Conservation (phyloP, 1,140 invertebrate genomes). For the Cecropterus lyciades region DNA sequence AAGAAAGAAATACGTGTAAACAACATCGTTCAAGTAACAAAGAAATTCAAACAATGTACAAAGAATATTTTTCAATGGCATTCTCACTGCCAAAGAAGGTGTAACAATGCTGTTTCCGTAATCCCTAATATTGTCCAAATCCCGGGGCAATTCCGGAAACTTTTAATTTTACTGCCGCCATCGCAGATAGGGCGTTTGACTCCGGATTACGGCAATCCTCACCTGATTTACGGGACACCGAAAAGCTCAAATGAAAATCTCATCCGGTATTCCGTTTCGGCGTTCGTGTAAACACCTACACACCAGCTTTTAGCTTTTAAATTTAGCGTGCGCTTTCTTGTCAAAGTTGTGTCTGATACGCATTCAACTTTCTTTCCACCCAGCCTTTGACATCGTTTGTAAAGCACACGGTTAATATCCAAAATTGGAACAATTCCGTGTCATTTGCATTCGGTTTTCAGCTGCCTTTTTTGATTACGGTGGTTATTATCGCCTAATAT, state of each 20-base stretch:
- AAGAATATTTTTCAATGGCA: neutral
- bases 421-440: no score
- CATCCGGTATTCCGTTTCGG: neutral
- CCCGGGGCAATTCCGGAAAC: neutral
- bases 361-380: no score
- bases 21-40: no score
- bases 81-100: neutral
- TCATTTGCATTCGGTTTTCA: no score
- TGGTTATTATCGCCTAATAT: no score
- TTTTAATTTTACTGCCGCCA: constrained; percentile 6
- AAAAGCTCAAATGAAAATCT: constrained; percentile 1
- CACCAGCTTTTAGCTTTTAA: neutral
- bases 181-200: neutral
- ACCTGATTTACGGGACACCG: constrained; percentile 7
- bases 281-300: neutral
- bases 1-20: no score
- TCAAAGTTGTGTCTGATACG: no score
- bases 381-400: no score
- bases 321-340: neutral
- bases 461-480: no score
- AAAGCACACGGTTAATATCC: no score
- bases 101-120: neutral
- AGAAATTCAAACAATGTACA: no score
- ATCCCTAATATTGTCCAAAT: neutral
- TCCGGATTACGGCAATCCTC: constrained; percentile 6